Conservation (phyloP, 2,888 invertebrate genomes). For the Chydorus sphaericus region DNA sequence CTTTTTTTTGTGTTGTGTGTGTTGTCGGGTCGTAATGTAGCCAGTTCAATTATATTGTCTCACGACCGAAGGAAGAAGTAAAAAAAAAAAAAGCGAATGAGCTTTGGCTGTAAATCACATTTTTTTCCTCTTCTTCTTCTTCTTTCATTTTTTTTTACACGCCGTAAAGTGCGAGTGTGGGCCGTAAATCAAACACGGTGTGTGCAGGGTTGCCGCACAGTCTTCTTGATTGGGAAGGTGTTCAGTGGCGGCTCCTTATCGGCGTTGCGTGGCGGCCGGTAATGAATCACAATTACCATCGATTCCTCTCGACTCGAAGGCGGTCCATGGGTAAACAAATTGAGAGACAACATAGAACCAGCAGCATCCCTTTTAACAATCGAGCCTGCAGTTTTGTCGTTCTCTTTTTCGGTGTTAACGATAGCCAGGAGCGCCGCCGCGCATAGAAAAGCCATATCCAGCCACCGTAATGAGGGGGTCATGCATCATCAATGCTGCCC, state of each 20-base stretch:
- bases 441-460: neutral
- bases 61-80: neutral
- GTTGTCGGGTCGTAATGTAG: neutral
- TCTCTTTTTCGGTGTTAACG: neutral
- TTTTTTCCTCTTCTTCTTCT: neutral
- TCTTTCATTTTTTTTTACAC: conserved; percentile 6
- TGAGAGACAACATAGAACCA: neutral
- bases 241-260: too few species aligned
- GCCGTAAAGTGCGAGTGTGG: conserved; percentile 11
- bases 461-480: neutral
- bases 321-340: neutral
- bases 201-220: neutral
- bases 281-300: neutral
- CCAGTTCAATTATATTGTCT: conserved; percentile 2
- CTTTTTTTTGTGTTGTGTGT: too few species aligned
- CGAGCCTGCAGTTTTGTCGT: neutral
- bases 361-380: neutral
- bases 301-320: neutral
- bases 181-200: conserved; percentile 11
- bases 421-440: conserved; percentile 4
- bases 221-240: too few species aligned
- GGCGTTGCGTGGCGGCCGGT: too few species aligned
- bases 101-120: conserved; percentile 12
- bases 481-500: neutral
- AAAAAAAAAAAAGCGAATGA: neutral